Base-by-base conservation (phyloP, 2,113 vertebrate species). In the Pipra filicauda region DNA sequence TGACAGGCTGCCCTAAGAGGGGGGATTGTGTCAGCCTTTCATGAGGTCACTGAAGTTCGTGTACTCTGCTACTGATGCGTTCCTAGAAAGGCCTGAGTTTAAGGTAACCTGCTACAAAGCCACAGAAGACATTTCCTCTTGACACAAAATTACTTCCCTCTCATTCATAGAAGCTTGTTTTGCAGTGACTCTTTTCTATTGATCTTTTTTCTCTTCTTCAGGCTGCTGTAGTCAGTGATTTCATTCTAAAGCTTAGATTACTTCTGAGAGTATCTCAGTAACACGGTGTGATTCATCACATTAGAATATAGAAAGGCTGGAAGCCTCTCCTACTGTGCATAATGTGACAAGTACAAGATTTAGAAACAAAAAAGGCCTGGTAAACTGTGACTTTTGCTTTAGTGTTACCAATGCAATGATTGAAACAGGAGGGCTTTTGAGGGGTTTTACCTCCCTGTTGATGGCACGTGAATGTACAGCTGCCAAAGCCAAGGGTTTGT, bases 171-270 rank as follows among this genome's bases (percentile, higher is more conserved):
- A 17, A 67, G 30, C 37, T 78, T 89, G 57, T 86, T 93, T 94
- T 62, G 20, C 52, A 39, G 37, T 31, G 61, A 91, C 49, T 89
- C 30, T 90, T 80, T 84, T 82, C 61, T 92, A 57, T 71, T 92
- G 72, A 64, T 95, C 51, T 86, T 65, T 88, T 65, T 79, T 71
- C 59, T 74, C 39, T 61, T 91, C 70, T 71, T 39, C 14, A 55
- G 67, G 79, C 76, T 90, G 83, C 82, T 84, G 69, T 57, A 92
- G 69, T 93, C 79, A 89, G 90, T 91, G 82, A 65, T 86, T 96
- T 95, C 51, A 46, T 85, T 93, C 59, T 52, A 67, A 71, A 90
- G 67, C 69, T 43, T 52, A 57, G 85, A 83, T 90, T 90, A 51
- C 51, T 95, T 80, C 33, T 58, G 65, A 67, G 74, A 88, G 61